These are phyloP conservation scores for Chironomus striatipennis DNA, from an alignment of 1,140 invertebrate species.

Conservation along the genomic window DNA sequence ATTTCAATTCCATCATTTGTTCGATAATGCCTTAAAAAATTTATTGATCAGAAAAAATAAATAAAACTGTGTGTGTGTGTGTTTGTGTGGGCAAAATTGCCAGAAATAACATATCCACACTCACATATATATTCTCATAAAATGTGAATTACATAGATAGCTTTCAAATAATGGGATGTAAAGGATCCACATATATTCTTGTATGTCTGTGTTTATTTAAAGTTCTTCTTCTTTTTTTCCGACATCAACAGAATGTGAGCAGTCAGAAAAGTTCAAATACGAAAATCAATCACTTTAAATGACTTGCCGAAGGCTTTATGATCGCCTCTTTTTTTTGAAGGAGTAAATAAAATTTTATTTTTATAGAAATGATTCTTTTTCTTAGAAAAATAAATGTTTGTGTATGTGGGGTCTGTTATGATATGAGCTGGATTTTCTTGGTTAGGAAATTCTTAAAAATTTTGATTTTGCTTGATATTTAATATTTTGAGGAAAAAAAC, in stretches of 20 bases:
- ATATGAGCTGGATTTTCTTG: too few species aligned
- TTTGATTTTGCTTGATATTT: too few species aligned
- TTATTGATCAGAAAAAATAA: neutral
- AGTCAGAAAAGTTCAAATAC: neutral
- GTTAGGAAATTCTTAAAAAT: too few species aligned
- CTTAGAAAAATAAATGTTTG: too few species aligned
- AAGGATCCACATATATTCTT: neutral
- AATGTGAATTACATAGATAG: too few species aligned
- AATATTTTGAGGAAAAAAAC: too few species aligned
- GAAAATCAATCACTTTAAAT: conserved; percentile 11
- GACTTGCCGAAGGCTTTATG: neutral
- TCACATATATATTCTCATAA: too few species aligned
- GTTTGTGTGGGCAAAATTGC: neutral
- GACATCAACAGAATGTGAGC: neutral
- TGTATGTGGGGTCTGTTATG: too few species aligned
- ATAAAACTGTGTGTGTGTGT: too few species aligned
- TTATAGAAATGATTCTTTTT: too few species aligned
- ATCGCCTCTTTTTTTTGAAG: neutral
- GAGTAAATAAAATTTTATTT: conserved; percentile 7
- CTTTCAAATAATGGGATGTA: too few species aligned
- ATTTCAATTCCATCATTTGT: too few species aligned
- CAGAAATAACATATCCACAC: neutral
- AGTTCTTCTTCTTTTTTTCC: neutral
- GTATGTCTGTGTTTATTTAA: neutral
- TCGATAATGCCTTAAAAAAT: neutral